Evolutionary conservation across 2,797 vertebrate species (phyloP).

Genomic region (Carapus acus): DNA sequence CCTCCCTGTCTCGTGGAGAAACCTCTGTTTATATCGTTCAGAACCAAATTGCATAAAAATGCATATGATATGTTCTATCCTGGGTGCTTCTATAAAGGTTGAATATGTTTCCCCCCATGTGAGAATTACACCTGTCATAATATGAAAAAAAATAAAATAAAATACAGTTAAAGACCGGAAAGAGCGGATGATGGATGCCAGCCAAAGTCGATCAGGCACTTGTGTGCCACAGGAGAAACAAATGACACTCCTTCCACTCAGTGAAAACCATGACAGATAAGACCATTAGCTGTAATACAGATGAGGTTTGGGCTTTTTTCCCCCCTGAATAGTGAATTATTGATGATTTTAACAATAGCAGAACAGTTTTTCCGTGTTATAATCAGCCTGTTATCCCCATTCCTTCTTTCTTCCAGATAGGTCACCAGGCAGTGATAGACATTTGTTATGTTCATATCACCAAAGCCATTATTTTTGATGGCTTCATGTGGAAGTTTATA

Average conservation of each 20-base stretch:
- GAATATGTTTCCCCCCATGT: constrained; percentile 27
- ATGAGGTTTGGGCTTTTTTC: constrained; percentile 23
- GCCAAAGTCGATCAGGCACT: constrained; percentile 44
- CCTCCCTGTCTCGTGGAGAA: constrained; percentile 27
- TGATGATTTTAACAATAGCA: constrained; percentile 24
- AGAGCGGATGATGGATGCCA: constrained; percentile 45
- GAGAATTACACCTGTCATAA: constrained; percentile 44
- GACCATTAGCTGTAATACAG: constrained; percentile 35
- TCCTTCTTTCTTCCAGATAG: constrained; percentile 22
- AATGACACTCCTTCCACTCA: constrained; percentile 31
- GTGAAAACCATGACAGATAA: constrained; percentile 39
- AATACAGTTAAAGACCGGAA: constrained; percentile 45
- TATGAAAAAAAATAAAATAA: constrained; percentile 42
- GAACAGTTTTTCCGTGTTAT: constrained; percentile 11
- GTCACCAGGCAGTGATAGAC: constrained; percentile 4
- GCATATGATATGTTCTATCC: constrained; percentile 8
- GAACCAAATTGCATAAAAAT: constrained; percentile 21
- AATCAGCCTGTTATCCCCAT: constrained; percentile 21
- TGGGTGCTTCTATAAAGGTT: constrained; percentile 23
- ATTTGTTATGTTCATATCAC: constrained; percentile 5
- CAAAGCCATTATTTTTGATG: constrained; percentile 1
- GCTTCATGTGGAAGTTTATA: constrained; percentile 5
- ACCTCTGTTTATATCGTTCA: constrained; percentile 6
- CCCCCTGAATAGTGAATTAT: constrained; percentile 34
- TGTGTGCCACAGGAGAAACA: constrained; percentile 43